Percentiles rank a stretch among this genome's conserved stretches.
These are phyloP conservation scores for Uloborus plumipes DNA, from an alignment of 2,888 invertebrate species.

Conservation along the genomic window DNA sequence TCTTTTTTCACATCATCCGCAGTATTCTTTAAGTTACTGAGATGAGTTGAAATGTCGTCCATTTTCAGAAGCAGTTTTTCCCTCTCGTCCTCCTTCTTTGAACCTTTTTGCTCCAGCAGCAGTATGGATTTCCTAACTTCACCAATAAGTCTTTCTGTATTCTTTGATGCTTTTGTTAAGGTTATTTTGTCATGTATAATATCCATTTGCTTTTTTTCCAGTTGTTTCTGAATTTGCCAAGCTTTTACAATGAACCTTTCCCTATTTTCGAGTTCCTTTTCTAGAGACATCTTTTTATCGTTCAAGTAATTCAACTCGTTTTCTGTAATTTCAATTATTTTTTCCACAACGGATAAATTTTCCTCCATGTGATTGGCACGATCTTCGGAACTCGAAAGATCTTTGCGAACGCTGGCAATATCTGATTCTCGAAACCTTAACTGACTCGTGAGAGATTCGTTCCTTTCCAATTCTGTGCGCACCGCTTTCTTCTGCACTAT, in stretches of 20 bases:
- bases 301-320: slow-evolving; percentile 29
- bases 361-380: slow-evolving; percentile 29
- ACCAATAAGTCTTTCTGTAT: slow-evolving; percentile 43
- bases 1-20: slow-evolving; percentile 25
- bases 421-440: slow-evolving; percentile 45
- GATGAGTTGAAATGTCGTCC: slow-evolving; percentile 22
- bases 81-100: slow-evolving; percentile 49
- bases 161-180: slow-evolving; percentile 50
- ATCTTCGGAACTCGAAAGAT: slow-evolving; percentile 14
- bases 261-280: slow-evolving; percentile 38
- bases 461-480: slow-evolving; percentile 54
- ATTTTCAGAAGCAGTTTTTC: slow-evolving; percentile 36
- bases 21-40: slow-evolving; percentile 22
- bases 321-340: slow-evolving; percentile 47
- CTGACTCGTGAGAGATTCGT: slow-evolving; percentile 34
- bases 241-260: slow-evolving; percentile 33
- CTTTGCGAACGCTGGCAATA: slow-evolving; percentile 23
- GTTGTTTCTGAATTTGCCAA: slow-evolving; percentile 21
- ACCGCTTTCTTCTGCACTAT: slow-evolving; percentile 43
- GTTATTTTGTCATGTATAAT: slow-evolving; percentile 53
- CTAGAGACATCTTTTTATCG: slow-evolving; percentile 23
- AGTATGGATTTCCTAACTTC: slow-evolving; percentile 41
- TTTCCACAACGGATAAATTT: slow-evolving; percentile 29
- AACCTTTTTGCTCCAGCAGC: slow-evolving; percentile 36
- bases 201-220: slow-evolving; percentile 53